These are phyloP conservation scores for Ceratosolen fusciceps DNA, from an alignment of 1,140 invertebrate species.

Conservation along the genomic window DNA sequence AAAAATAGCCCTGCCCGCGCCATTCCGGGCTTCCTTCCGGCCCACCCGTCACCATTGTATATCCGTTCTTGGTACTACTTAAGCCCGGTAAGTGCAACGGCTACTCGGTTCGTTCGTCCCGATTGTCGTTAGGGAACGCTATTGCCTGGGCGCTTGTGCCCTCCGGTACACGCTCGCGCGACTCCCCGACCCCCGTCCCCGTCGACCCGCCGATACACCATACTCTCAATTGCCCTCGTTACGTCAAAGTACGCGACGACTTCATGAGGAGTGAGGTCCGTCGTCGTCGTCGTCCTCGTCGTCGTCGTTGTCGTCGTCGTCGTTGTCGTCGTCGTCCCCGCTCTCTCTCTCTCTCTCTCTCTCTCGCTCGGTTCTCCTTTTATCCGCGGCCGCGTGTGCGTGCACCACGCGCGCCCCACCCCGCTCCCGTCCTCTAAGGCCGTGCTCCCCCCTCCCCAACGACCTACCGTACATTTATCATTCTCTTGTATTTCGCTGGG, in stretches of 20 bases:
- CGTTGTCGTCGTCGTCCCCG: conserved; percentile 37
- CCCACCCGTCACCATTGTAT: conserved; percentile 33
- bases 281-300: conserved; percentile 32
- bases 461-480: conserved; percentile 13
- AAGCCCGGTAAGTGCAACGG: conserved; percentile 30
- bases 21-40: neutral
- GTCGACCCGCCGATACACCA: conserved; percentile 42
- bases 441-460: too few relatives aligned
- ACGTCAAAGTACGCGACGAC: conserved; percentile 49
- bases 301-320: conserved; percentile 41
- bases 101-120: conserved; percentile 36
- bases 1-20: conserved; percentile 3
- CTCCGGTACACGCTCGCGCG: conserved; percentile 47
- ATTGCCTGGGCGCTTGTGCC: conserved; percentile 28
- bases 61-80: too few relatives aligned
- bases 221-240: conserved; percentile 48
- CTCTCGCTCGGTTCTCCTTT: neutral
- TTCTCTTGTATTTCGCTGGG: conserved; percentile 23
- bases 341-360: conserved; percentile 25
- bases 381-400: neutral
- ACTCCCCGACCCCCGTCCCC: too few relatives aligned
- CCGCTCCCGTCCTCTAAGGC: too few relatives aligned
- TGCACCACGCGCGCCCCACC: neutral
- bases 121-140: conserved; percentile 9
- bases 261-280: conserved; percentile 30